Evolutionary conservation across 2,113 vertebrate species (phyloP), one percentile per base, ranked within the genome.

Genomic region (Misgurnus anguillicaudatus): DNA sequence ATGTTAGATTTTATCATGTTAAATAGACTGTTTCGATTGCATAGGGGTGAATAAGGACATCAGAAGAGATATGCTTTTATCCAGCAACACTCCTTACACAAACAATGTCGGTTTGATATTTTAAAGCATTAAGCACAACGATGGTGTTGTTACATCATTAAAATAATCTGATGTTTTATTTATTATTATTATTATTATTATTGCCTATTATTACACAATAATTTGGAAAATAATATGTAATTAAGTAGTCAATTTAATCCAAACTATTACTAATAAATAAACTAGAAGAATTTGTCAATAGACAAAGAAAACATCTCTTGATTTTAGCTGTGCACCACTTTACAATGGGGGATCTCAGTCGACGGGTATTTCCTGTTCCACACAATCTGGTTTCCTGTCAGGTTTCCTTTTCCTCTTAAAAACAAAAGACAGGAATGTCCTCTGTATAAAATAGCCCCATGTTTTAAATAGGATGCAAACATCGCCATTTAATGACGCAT

Each of bases 361-460:
- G 89, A 91, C 92, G 93, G 89, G 90, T 94, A 93, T 89, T 97
- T 98, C 96, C 97, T 96, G 96, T 90, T 92, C 92, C 90, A 93
- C 92, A 87, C 92, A 93, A 95, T 95, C 94, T 94, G 90, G 92
- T 93, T 98, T 97, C 96, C 96, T 95, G 94, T 94, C 95, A 93
- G 91, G 93, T 95, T 98, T 98, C 96, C 96, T 94, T 93, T 95
- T 96, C 91, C 96, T 94, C 92, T 87, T 92, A 87, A 92, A 31
- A 96, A 97, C 95, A 97, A 97, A 98, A 92, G 90, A 85, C 89
- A 89, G 94, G 95, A 95, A 91, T 93, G 92, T 87, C 87, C 91
- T 86, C 88, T 91, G 72, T 41, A 72, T 75, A 0, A 0, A 73
- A 70, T 80, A 69, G 76, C 39, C 21, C 48, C n/a, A 3, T 42